Percentiles rank a stretch among this genome's conserved stretches.
Conservation (phyloP, 2,113 vertebrate species). For the Chloropsis hardwickii region DNA sequence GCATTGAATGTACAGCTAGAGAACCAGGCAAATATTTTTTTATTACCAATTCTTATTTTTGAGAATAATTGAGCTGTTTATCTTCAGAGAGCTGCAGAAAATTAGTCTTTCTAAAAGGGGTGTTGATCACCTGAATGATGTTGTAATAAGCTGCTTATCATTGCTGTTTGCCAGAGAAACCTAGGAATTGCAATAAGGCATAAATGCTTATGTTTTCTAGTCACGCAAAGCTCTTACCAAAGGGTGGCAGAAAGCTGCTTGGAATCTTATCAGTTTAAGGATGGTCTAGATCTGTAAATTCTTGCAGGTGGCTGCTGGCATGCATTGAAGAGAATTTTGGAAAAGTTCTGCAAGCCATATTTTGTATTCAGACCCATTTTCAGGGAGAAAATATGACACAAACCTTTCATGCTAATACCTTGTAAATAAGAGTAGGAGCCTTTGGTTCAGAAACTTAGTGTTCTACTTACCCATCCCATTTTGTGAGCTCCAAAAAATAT, state of each 20-base stretch:
- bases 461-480: conserved; percentile 76
- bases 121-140: not conserved
- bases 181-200: not conserved
- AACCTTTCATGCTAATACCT: not conserved
- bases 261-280: not conserved
- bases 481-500: conserved; percentile 75
- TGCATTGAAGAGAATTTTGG: not conserved
- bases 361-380: not conserved
- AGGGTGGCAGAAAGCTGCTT: not conserved
- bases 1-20: not conserved
- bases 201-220: not conserved
- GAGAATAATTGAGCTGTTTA: not conserved
- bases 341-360: not conserved
- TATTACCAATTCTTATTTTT: not conserved
- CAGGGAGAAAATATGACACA: not conserved
- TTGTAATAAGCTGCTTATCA: not conserved
- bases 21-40: not conserved
- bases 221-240: not conserved
- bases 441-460: not conserved
- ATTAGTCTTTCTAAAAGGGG: not conserved
- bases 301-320: not conserved
- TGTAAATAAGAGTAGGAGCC: not conserved
- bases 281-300: not conserved
- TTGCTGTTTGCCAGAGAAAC: not conserved
- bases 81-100: not conserved